These are phyloP conservation scores for Premnoplex brunnescens DNA, from an alignment of 2,797 vertebrate genomes.

Conservation along the genomic window DNA sequence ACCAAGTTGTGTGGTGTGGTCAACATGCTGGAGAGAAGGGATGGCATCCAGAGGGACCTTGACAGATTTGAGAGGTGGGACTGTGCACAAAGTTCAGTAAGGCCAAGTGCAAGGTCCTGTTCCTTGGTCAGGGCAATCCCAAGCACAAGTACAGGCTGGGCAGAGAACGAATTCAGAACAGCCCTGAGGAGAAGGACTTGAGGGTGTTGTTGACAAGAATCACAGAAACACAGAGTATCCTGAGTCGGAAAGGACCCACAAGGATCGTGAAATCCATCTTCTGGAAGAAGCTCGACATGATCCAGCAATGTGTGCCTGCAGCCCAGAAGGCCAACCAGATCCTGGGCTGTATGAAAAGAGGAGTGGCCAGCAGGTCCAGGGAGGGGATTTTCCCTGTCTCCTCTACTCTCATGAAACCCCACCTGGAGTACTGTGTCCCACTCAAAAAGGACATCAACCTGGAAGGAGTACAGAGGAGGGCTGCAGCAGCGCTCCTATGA, in stretches of 20 bases:
- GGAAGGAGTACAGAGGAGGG: neutral
- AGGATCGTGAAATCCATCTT: neutral
- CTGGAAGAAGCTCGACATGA: neutral
- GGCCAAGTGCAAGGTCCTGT: neutral
- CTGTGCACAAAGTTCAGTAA: neutral
- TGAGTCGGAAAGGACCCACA: neutral
- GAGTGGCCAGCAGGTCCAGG: neutral
- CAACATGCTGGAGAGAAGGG: neutral
- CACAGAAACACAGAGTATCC: neutral
- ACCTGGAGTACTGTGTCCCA: too few relatives aligned
- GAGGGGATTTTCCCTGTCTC: too few relatives aligned
- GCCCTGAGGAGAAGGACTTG: neutral
- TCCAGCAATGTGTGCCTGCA: neutral
- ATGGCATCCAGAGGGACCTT: too few relatives aligned
- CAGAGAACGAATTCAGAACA: neutral
- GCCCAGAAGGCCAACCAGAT: rapidly evolving
- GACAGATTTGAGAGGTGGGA: neutral
- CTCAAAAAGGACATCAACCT: too few relatives aligned
- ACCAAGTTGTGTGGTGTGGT: neutral
- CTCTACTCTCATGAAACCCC: too few relatives aligned
- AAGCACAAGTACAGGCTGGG: neutral
- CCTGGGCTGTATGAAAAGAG: neutral
- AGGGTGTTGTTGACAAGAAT: neutral
- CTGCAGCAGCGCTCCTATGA: neutral
- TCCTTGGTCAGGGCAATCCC: neutral